Evolutionary conservation across 1,140 invertebrate genomes (phyloP), one percentile per base, ranked within the genome.

Genomic region (Bactericera cockerelli): DNA sequence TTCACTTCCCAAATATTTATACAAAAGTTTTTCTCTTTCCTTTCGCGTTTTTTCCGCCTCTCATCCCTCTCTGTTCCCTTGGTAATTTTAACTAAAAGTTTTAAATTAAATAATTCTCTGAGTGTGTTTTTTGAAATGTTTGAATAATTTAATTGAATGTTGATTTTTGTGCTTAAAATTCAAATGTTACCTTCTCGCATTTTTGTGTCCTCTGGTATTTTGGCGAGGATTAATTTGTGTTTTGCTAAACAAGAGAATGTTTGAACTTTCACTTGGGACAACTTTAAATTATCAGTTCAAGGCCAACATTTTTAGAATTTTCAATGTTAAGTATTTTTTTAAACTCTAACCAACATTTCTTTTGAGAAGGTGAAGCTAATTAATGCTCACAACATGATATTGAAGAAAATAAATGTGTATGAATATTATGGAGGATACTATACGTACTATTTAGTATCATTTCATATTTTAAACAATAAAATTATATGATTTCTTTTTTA

Each of bases 121-220:
- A 49, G 42, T 49, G 42, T 49, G 42, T 49, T 49, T 49, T 49
- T 16, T 4, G n/a, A 19, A 49, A 49, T 31, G 22, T 49, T 49
- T 49, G 42, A 49, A 49, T 49, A 49, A 49, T 49, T 49, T 49
- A 22, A 22, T 49, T 49, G n/a, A 22, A 16, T 49, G 42, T 49
- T 49, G 42, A 49, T 49, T 49, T 49, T 49, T 49, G 42, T 19
- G 42, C 42, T 49, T 49, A 49, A 49, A 49, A 49, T 49, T 49
- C 19, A 19, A 49, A 49, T 49, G n/a, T 13, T 31, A 31, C 28
- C 28, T 31, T 31, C 28, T n/a, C n/a, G n/a, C n/a, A n/a, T n/a
- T n/a, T n/a, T n/a, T 31, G 28, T 31, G 28, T 31, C 28, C 13
- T 49, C 3, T 49, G 22, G 4, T 49, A 49, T n/a, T 4, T 49